Percentiles rank a stretch among this genome's conserved stretches.
Evolutionary conservation across 2,113 vertebrate genomes (phyloP).

Genomic region (Zapornia atra): DNA sequence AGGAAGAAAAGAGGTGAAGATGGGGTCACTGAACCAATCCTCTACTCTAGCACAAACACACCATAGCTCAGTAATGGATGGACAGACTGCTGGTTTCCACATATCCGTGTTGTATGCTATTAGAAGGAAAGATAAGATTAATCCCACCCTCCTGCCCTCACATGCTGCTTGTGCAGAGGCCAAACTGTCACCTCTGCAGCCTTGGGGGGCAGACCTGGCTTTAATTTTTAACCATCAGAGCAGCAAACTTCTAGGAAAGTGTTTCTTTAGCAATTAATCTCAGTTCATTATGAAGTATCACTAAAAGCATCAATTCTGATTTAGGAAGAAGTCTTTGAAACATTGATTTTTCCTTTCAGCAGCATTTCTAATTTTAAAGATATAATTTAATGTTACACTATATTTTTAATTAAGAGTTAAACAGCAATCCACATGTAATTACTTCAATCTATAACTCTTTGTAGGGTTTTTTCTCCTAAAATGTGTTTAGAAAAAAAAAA

Average conservation of each 20-base stretch:
- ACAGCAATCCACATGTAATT: not conserved
- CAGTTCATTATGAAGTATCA: not conserved
- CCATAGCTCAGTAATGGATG: not conserved
- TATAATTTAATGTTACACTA: not conserved
- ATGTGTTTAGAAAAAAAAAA: not conserved
- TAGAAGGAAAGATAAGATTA: not conserved
- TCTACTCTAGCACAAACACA: not conserved
- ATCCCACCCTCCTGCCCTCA: not conserved
- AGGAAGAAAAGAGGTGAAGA: not conserved
- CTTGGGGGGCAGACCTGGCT: too few relatives aligned
- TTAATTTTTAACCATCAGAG: not conserved
- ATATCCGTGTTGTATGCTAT: not conserved
- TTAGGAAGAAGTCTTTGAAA: not conserved
- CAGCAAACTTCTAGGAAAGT: not conserved
- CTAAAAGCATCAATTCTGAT: not conserved
- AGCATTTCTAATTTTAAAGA: not conserved
- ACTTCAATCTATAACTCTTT: not conserved
- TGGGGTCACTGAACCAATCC: not conserved
- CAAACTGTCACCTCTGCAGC: not conserved
- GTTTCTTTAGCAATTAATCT: not conserved
- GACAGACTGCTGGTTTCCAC: not conserved
- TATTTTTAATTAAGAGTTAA: not conserved
- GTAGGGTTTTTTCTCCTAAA: not conserved
- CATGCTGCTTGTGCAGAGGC: not conserved
- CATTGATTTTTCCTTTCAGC: not conserved